Conservation (phyloP, 2,113 vertebrate genomes). For the Theropithecus gelada region DNA sequence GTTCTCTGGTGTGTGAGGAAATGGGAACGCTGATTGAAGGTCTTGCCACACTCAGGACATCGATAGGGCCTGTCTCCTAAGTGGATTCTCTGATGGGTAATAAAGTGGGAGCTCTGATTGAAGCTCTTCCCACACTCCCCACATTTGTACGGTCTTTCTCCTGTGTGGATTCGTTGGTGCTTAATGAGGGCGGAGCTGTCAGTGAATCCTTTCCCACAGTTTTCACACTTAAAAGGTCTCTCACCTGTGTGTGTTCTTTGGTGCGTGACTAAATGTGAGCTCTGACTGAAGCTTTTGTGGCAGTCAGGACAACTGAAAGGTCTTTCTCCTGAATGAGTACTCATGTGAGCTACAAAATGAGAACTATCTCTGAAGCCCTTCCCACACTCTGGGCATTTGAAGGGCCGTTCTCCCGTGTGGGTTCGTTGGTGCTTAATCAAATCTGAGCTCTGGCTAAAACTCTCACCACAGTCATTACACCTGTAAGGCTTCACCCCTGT, state of each 20-base stretch:
- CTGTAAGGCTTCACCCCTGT: conserved; percentile 31
- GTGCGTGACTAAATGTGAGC: conserved; percentile 66
- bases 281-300: conserved; percentile 67
- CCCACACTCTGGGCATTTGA: conserved; percentile 26
- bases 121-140: conserved; percentile 66
- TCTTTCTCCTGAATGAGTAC: conserved; percentile 69
- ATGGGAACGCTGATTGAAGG: conserved; percentile 69
- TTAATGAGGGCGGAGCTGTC: conserved; percentile 68
- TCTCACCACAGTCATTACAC: conserved; percentile 27
- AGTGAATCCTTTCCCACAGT: conserved; percentile 66
- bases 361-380: conserved; percentile 68
- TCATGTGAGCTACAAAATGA: conserved; percentile 67
- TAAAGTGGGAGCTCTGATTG: conserved; percentile 66
- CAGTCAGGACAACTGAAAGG: conserved; percentile 69
- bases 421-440: conserved; percentile 47
- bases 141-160: conserved; percentile 61
- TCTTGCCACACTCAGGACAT: conserved; percentile 66
- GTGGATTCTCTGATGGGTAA: conserved; percentile 62
- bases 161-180: conserved; percentile 60
- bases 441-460: conserved; percentile 53
- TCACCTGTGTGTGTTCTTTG: conserved; percentile 70
- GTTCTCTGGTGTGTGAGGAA: conserved; percentile 75
- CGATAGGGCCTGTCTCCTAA: conserved; percentile 63
- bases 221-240: conserved; percentile 58
- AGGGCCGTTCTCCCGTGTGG: conserved; percentile 59